These are phyloP conservation scores for Lysiphlebus fabarum DNA, from an alignment of 1,140 invertebrate genomes.

Conservation along the genomic window DNA sequence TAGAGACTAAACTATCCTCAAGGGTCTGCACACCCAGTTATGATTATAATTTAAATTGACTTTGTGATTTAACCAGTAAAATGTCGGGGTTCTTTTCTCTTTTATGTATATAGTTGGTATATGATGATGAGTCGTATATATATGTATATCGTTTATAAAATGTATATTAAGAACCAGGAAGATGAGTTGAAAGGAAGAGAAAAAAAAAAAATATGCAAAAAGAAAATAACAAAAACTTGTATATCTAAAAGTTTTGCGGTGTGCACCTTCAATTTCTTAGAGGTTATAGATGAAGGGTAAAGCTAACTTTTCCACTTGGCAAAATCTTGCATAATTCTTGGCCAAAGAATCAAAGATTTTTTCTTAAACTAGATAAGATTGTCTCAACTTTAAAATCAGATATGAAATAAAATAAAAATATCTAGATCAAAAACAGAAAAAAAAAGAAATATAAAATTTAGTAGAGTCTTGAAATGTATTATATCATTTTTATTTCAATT, in stretches of 20 bases:
- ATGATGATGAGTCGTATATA: no score
- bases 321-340: slow-evolving; percentile 15
- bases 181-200: no score
- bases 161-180: no score
- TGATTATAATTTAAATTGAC: slow-evolving; percentile 42
- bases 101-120: no score
- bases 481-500: slow-evolving; percentile 19
- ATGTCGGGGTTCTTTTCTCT: not conserved
- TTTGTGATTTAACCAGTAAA: slow-evolving; percentile 27
- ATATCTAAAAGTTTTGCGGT: slow-evolving; percentile 19
- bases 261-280: not conserved
- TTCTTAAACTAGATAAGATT: slow-evolving; percentile 20
- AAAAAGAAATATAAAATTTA: no score
- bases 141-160: no score
- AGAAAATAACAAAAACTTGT: not conserved
- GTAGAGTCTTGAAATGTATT: not conserved
- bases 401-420: not conserved
- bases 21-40: slow-evolving; percentile 24
- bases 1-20: slow-evolving; percentile 9
- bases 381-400: not conserved
- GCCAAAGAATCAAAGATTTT: slow-evolving; percentile 12
- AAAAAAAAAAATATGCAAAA: no score
- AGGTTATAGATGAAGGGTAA: not conserved
- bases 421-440: no score
- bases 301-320: slow-evolving; percentile 15